Conservation (phyloP, 2,113 vertebrate genomes). For the Hypanus sabinus region DNA sequence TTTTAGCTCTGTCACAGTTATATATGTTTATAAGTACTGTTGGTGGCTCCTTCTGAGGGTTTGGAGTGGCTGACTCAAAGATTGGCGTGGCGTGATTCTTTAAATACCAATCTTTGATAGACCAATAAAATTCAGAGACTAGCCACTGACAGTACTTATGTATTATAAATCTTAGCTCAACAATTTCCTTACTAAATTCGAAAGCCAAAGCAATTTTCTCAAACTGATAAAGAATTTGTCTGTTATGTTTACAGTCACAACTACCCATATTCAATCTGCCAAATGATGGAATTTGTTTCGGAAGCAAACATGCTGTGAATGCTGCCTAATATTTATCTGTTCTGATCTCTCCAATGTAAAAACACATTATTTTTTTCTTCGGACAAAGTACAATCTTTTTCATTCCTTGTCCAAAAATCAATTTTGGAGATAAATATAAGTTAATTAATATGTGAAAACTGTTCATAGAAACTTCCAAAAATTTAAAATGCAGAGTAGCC, state of each 20-base stretch:
- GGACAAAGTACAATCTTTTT: background rate
- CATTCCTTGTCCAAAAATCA: background rate
- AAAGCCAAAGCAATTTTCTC: constrained; percentile 37
- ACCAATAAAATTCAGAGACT: constrained; percentile 38
- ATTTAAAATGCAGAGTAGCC: background rate
- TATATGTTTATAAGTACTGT: constrained; percentile 71
- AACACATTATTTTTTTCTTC: background rate
- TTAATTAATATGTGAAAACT: constrained; percentile 15
- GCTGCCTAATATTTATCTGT: constrained; percentile 17
- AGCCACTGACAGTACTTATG: constrained; percentile 30
- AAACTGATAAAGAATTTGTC: constrained; percentile 38
- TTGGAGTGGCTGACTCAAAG: constrained; percentile 23
- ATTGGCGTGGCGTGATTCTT: constrained; percentile 31
- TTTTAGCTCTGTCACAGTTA: constrained; percentile 68
- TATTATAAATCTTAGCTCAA: constrained; percentile 37
- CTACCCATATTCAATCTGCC: constrained; percentile 30
- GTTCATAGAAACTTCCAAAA: background rate
- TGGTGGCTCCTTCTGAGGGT: constrained; percentile 42
- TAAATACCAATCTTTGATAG: constrained; percentile 37
- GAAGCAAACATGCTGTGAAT: constrained; percentile 23
- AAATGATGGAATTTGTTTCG: constrained; percentile 29
- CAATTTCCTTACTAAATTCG: constrained; percentile 37
- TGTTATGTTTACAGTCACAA: constrained; percentile 37
- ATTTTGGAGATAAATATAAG: background rate
- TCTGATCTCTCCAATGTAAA: constrained; percentile 28